These are phyloP conservation scores for Thyatira batis DNA, from an alignment of 2,888 invertebrate species.

Conservation along the genomic window DNA sequence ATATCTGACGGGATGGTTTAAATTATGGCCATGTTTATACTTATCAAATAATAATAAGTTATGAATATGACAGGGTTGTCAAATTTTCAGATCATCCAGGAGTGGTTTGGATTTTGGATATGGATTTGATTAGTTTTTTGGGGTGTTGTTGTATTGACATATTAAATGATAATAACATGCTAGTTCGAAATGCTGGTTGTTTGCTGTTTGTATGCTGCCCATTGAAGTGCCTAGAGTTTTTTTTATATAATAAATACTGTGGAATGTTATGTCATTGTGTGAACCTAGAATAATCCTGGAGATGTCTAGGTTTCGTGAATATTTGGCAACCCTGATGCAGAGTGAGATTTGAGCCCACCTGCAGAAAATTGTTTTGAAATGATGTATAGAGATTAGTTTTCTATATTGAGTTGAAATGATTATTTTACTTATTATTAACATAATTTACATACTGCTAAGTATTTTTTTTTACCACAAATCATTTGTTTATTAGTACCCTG, in stretches of 20 bases:
- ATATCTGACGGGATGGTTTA: neutral
- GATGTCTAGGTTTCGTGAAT: neutral
- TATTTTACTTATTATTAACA: no score
- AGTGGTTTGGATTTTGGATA: neutral
- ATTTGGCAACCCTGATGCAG: neutral
- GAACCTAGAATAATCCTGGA: neutral
- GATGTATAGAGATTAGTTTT: neutral
- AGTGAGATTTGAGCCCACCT: neutral
- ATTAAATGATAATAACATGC: neutral
- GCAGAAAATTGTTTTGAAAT: neutral
- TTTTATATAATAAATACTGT: neutral
- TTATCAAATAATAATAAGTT: neutral
- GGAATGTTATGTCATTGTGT: neutral
- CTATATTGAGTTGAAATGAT: no score
- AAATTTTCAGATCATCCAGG: neutral
- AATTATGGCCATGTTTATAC: neutral
- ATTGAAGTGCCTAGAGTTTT: neutral
- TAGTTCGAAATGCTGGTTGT: neutral
- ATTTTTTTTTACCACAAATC: no score
- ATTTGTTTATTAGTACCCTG: no score
- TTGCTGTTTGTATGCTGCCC: neutral
- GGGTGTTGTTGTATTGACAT: neutral
- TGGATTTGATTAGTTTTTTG: neutral
- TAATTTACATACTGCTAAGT: no score
- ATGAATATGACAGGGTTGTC: neutral